A percentile compares a stretch with the other conserved stretches of the same genome.
phyloP scores from a whole-genome alignment of 2,888 invertebrate species.

The Mythimna impura region DNA sequence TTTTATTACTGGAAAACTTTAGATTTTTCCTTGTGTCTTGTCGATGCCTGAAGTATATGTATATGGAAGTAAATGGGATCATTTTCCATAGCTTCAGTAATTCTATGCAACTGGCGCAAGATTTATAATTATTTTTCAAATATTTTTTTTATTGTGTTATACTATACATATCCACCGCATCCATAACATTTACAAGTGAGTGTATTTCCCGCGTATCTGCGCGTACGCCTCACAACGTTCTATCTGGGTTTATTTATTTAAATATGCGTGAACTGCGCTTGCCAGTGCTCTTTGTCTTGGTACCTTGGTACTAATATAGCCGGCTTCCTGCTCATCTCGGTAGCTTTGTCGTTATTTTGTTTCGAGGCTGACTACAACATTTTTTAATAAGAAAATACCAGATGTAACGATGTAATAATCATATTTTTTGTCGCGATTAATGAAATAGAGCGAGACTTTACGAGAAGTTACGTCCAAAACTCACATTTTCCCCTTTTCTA shows the following conservation, averaged over 20 bases:
- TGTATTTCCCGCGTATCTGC: slow-evolving; percentile 59
- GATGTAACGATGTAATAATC: slow-evolving; percentile 20
- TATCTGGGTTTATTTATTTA: slow-evolving; percentile 86
- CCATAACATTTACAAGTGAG: slow-evolving; percentile 46
- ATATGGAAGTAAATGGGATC: not conserved
- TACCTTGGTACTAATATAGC: slow-evolving; percentile 77
- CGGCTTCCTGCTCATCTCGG: slow-evolving; percentile 77
- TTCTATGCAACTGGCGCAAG: no score
- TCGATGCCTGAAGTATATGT: not conserved
- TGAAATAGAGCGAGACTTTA: slow-evolving; percentile 53
- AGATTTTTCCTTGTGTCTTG: not conserved
- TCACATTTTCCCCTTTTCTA: slow-evolving; percentile 50
- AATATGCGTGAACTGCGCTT: slow-evolving; percentile 85
- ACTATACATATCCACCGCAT: slow-evolving; percentile 46
- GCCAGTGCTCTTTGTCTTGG: slow-evolving; percentile 81
- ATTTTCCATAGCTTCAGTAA: not conserved
- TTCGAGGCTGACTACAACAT: slow-evolving; percentile 37
- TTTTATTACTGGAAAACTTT: not conserved
- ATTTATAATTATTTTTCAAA: not conserved
- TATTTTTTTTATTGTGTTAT: not conserved
- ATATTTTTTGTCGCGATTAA: slow-evolving; percentile 35
- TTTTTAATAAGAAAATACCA: slow-evolving; percentile 50
- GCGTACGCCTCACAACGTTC: slow-evolving; percentile 75
- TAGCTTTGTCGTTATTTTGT: slow-evolving; percentile 62
- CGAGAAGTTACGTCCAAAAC: slow-evolving; percentile 38